A percentile compares a stretch with the other conserved stretches of the same genome.
phyloP scores from a whole-genome alignment of 1,140 invertebrate species.

The Ruditapes philippinarum region DNA sequence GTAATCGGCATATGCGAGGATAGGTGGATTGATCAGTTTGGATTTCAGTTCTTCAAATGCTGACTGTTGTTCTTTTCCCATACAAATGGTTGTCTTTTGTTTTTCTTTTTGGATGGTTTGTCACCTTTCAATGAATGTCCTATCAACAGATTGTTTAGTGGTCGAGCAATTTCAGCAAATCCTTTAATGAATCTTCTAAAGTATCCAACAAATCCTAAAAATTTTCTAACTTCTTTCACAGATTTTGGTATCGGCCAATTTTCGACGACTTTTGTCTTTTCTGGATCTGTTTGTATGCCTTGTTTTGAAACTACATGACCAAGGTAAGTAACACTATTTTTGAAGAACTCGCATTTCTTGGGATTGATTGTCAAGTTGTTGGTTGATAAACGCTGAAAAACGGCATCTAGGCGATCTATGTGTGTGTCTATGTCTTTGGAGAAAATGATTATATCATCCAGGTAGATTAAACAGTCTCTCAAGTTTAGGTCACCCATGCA shows the following conservation, averaged over 20 bases:
- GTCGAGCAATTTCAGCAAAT: conserved; percentile 65
- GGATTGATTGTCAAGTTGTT: conserved; percentile 17
- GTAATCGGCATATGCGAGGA: conserved; percentile 63
- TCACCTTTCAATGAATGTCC: conserved; percentile 10
- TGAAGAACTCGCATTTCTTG: conserved; percentile 38
- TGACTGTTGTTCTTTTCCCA: conserved; percentile 26
- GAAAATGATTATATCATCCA: conserved; percentile 15
- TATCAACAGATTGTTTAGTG: conserved; percentile 41
- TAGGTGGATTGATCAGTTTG: conserved; percentile 28
- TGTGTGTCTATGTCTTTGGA: background rate
- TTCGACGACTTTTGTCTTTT: conserved; percentile 75
- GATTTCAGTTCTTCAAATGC: conserved; percentile 51
- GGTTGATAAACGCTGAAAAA: background rate
- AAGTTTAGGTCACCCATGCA: conserved; percentile 71
- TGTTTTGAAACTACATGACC: conserved; percentile 70
- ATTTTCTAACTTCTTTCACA: conserved; percentile 72
- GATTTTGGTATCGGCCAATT: conserved; percentile 74
- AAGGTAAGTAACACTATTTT: conserved; percentile 24
- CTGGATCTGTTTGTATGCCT: conserved; percentile 66
- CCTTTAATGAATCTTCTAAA: conserved; percentile 74
- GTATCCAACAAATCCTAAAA: conserved; percentile 76
- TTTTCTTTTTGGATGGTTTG: background rate
- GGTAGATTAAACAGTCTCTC: conserved; percentile 1
- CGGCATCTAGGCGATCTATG: background rate
- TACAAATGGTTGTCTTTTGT: conserved; percentile 11